Conservation (phyloP, 2,113 vertebrate species). For the Desmodus rotundus region DNA sequence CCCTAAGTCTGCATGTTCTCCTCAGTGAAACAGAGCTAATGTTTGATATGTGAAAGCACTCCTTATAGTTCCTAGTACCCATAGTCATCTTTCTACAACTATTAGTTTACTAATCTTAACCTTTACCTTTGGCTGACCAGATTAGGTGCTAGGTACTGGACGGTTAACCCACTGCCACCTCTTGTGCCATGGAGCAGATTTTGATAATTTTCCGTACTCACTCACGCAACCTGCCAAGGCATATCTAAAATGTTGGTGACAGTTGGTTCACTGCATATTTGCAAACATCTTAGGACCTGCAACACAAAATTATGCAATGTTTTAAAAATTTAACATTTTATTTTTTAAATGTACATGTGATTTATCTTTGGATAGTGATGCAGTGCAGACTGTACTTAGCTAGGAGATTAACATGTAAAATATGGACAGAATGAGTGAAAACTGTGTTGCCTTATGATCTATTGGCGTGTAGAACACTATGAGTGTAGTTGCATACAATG, state of each 20-base stretch:
- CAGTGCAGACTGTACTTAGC: not conserved
- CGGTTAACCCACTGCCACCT: not conserved
- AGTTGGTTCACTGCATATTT: not conserved
- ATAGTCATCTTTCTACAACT: not conserved
- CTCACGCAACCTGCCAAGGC: not conserved
- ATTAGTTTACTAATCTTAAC: not conserved
- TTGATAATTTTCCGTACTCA: not conserved
- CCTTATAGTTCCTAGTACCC: not conserved
- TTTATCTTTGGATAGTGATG: not conserved
- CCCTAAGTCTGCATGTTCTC: not conserved
- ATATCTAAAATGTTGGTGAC: not conserved
- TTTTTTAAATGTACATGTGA: constrained; percentile 6
- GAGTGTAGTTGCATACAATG: constrained; percentile 20
- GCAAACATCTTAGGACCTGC: not conserved
- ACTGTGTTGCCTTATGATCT: not conserved
- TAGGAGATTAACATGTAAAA: constrained; percentile 10
- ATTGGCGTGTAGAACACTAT: not conserved
- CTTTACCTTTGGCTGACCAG: not conserved
- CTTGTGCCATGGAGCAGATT: not conserved
- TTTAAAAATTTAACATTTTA: not conserved
- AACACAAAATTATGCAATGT: not conserved
- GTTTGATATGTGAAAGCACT: not conserved
- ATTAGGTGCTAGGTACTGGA: not conserved
- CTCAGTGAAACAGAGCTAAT: constrained; percentile 10
- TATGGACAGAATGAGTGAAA: not conserved